Percentiles rank a stretch among this genome's conserved stretches.
Conservation (phyloP, 2,797 vertebrate species). For the Loriculus beryllinus region DNA sequence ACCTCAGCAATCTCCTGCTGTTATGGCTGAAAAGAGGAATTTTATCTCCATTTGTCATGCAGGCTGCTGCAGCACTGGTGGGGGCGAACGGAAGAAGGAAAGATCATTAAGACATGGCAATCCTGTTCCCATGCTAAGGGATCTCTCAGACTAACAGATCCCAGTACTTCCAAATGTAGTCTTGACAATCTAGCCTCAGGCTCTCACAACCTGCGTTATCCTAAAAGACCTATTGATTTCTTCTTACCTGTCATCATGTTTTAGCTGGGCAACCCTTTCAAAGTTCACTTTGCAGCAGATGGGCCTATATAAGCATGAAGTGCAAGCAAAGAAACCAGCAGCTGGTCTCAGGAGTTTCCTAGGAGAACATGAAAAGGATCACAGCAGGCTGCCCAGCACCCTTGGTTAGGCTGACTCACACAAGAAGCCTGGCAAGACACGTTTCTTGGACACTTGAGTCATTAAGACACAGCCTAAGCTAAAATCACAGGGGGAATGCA, state of each 20-base stretch:
- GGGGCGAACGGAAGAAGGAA: background rate
- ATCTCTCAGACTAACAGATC: background rate
- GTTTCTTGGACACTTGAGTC: rapidly evolving
- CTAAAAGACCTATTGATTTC: background rate
- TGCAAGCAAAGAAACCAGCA: background rate
- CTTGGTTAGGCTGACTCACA: background rate
- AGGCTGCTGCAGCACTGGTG: background rate
- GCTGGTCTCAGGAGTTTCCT: background rate
- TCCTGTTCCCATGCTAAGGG: background rate
- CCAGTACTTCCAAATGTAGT: background rate
- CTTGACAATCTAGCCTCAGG: background rate
- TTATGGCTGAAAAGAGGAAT: background rate
- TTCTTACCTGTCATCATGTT: background rate
- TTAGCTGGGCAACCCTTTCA: background rate
- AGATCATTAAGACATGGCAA: background rate
- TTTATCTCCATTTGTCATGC: background rate
- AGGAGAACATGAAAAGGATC: background rate
- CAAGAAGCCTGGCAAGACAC: background rate
- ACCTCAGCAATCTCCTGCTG: background rate
- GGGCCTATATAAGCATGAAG: background rate
- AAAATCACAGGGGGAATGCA: background rate
- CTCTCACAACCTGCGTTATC: background rate
- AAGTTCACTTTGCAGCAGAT: background rate
- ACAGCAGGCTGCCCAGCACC: background rate
- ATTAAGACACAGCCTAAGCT: background rate